A percentile compares a stretch with the other conserved stretches of the same genome.
Conservation (phyloP, 1,140 invertebrate genomes). For the Apis dorsata region DNA sequence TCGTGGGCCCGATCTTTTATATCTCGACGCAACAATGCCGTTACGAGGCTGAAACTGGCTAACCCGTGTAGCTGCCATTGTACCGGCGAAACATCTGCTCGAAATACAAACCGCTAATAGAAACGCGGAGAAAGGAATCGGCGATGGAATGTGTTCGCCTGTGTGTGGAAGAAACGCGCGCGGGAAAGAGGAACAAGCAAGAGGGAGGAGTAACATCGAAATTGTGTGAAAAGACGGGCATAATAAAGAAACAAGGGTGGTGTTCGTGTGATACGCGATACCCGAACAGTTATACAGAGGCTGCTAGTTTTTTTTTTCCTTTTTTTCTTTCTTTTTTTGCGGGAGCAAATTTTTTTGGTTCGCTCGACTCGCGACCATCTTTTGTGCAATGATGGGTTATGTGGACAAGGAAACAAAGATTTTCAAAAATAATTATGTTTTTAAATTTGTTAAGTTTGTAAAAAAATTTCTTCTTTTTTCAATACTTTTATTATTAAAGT, state of each 20-base stretch:
- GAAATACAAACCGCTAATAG: slow-evolving; percentile 79
- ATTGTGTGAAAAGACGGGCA: slow-evolving; percentile 51
- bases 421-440: no score
- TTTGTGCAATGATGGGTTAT: background rate
- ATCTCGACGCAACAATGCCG: slow-evolving; percentile 69
- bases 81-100: slow-evolving; percentile 75
- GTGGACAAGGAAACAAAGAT: background rate
- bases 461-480: no score
- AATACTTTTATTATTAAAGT: no score
- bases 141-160: slow-evolving; percentile 39
- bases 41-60: slow-evolving; percentile 71
- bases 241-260: slow-evolving; percentile 50
- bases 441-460: no score
- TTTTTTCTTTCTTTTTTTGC: background rate
- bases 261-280: slow-evolving; percentile 33
- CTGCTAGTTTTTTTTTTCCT: slow-evolving; percentile 1
- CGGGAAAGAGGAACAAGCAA: background rate
- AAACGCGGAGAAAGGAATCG: slow-evolving; percentile 69
- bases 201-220: slow-evolving; percentile 39
- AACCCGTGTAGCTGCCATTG: slow-evolving; percentile 72
- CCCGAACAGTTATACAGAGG: background rate
- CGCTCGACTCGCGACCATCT: background rate
- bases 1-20: slow-evolving; percentile 71
- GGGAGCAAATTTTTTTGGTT: background rate
- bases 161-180: slow-evolving; percentile 9